phyloP scores from a whole-genome alignment of 2,888 invertebrate species.

The Philereme vetulata region DNA sequence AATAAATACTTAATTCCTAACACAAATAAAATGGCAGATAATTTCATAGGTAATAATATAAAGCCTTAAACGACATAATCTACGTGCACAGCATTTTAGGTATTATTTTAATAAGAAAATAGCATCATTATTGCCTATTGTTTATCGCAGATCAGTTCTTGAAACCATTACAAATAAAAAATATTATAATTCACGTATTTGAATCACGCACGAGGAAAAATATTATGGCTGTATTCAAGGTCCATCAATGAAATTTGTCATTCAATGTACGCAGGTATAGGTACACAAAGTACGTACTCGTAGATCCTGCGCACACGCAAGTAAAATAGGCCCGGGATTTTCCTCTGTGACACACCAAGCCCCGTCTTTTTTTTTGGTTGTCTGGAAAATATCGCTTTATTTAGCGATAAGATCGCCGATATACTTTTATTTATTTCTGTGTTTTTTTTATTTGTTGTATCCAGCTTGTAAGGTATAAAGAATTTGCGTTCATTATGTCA shows the following conservation, averaged over 20 bases:
- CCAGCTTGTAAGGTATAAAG: too few species aligned
- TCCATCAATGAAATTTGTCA: slow-evolving; percentile 76
- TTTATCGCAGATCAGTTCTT: slow-evolving; percentile 21
- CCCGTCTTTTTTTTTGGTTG: neutral
- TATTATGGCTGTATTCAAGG: slow-evolving; percentile 65
- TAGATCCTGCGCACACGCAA: slow-evolving; percentile 57
- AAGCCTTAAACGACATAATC: neutral
- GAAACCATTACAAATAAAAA: slow-evolving; percentile 37
- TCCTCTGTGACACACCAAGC: slow-evolving; percentile 68
- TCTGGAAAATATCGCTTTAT: too few species aligned
- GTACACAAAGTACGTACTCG: slow-evolving; percentile 45
- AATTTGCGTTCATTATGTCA: too few species aligned
- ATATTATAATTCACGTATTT: slow-evolving; percentile 55
- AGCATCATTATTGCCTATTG: slow-evolving; percentile 25
- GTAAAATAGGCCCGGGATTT: slow-evolving; percentile 66
- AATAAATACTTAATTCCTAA: neutral
- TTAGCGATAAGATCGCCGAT: too few species aligned
- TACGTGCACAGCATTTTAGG: slow-evolving; percentile 19
- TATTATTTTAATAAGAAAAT: slow-evolving; percentile 10
- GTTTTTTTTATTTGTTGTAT: too few species aligned
- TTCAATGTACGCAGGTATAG: slow-evolving; percentile 51
- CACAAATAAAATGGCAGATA: neutral
- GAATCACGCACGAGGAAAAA: slow-evolving; percentile 79
- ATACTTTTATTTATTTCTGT: too few species aligned
- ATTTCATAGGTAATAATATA: neutral